Evolutionary conservation across 2,113 vertebrate genomes (phyloP).

Genomic region (Phalacrocorax aristotelis): DNA sequence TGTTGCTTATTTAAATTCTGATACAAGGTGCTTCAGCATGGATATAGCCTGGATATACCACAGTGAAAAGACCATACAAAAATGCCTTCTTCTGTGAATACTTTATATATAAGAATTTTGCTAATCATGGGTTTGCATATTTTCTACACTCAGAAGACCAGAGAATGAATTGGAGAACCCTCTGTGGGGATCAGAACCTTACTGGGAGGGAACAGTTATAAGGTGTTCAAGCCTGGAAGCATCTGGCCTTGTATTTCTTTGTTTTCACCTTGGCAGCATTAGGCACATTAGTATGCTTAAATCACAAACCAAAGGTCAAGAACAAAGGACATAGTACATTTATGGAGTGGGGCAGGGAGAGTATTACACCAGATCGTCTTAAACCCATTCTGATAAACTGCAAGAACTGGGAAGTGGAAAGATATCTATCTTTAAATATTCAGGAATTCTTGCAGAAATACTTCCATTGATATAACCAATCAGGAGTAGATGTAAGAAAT

Average conservation of each 20-base stretch:
- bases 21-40: neutral
- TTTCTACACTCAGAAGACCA: neutral
- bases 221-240: neutral
- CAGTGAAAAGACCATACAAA: neutral
- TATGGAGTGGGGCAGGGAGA: accelerated
- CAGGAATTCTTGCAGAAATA: neutral
- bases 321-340: neutral
- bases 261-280: neutral
- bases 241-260: neutral
- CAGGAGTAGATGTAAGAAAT: neutral
- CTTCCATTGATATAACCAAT: neutral
- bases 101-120: neutral
- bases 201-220: neutral
- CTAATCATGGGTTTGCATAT: neutral
- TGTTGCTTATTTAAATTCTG: neutral
- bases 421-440: neutral
- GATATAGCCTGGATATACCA: neutral
- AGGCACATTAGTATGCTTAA: neutral
- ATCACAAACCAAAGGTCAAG: neutral
- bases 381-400: neutral
- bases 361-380: neutral
- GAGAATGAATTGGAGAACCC: neutral
- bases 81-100: neutral
- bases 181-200: neutral
- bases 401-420: neutral